phyloP scores from a whole-genome alignment of 2,113 vertebrate species.

The Megaptera novaeangliae region DNA sequence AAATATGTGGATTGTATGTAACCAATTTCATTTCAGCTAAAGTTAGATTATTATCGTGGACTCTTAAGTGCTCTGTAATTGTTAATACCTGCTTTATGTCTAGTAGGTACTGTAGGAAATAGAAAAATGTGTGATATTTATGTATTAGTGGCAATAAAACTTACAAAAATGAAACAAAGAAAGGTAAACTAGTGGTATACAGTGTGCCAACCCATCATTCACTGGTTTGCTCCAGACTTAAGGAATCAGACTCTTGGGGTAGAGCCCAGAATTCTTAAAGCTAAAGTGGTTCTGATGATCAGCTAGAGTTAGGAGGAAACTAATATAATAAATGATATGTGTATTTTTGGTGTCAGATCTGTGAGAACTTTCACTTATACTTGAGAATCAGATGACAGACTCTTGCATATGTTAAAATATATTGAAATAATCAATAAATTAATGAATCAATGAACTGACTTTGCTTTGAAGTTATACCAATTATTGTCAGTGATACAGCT shows the following conservation, averaged over 20 bases:
- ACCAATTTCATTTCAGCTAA: neutral
- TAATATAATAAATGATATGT: neutral
- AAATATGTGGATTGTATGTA: neutral
- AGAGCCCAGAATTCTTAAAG: neutral
- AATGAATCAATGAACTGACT: neutral
- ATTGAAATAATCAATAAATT: neutral
- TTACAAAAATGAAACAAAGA: neutral
- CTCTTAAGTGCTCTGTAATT: neutral
- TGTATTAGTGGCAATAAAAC: neutral
- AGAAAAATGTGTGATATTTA: neutral
- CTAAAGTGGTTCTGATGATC: neutral
- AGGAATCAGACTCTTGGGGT: neutral
- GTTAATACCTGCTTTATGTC: neutral
- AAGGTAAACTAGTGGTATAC: neutral
- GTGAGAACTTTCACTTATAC: neutral
- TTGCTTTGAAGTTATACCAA: neutral
- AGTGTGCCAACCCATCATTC: neutral
- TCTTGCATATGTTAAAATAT: neutral
- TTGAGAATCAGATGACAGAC: neutral
- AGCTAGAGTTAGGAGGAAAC: neutral
- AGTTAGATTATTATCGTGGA: neutral
- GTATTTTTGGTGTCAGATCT: neutral
- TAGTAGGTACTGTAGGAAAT: neutral
- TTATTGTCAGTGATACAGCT: neutral
- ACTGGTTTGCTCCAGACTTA: neutral